Evolutionary conservation across 2,888 invertebrate genomes (phyloP).

Genomic region (Nymphalis urticae): DNA sequence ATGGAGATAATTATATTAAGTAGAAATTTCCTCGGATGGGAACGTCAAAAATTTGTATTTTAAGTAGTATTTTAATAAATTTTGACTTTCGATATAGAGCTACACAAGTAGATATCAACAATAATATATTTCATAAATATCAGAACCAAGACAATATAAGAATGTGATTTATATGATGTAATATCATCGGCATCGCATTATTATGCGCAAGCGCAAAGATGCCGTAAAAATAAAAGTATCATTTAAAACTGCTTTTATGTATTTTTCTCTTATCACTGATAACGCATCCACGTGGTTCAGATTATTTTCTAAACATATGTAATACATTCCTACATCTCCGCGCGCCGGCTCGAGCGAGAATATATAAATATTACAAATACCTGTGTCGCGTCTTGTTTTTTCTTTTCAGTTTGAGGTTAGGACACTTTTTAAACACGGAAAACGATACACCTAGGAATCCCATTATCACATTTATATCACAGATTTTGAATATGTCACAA

Average conservation of each 20-base stretch:
- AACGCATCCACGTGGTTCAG: conserved; percentile 38
- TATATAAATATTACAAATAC: conserved; percentile 47
- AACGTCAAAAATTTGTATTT: no score
- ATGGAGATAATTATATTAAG: no score
- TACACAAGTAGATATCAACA: no score
- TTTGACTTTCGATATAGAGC: no score
- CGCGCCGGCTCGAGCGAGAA: conserved; percentile 17
- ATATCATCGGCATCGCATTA: no score
- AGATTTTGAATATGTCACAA: conserved; percentile 40
- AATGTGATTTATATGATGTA: no score
- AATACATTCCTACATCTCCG: conserved; percentile 4
- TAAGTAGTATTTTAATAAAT: no score
- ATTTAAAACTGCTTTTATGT: background rate
- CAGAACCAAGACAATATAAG: no score
- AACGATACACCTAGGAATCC: conserved; percentile 68
- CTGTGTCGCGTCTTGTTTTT: conserved; percentile 52
- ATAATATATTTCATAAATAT: no score
- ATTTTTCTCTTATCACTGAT: conserved; percentile 35
- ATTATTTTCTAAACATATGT: conserved; percentile 28
- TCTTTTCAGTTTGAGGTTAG: conserved; percentile 62
- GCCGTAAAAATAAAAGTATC: background rate
- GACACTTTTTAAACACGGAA: conserved; percentile 73
- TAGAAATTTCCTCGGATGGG: no score
- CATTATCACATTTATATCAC: conserved; percentile 59
- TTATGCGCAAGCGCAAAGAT: no score